These are phyloP conservation scores for Emydoidea blandingii DNA, from an alignment of 2,797 vertebrate species.

Conservation along the genomic window DNA sequence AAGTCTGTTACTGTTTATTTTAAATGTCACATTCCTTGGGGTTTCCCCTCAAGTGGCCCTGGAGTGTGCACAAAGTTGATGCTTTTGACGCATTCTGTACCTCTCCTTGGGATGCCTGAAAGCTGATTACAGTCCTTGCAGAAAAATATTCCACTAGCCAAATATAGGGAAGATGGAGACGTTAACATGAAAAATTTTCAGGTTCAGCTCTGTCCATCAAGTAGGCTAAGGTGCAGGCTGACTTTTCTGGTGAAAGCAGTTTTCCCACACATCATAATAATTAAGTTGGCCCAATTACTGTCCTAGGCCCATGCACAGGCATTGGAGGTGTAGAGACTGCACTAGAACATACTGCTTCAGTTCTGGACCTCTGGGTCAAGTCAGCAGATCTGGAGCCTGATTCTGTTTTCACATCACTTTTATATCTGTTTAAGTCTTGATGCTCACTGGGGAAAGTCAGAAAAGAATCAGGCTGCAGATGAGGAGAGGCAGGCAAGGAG, in stretches of 20 bases:
- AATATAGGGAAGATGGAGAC: background rate
- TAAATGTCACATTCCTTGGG: background rate
- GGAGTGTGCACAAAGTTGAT: background rate
- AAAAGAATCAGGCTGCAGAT: background rate
- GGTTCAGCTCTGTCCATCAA: background rate
- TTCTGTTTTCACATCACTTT: background rate
- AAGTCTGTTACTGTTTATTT: background rate
- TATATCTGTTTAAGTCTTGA: background rate
- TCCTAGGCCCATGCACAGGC: background rate
- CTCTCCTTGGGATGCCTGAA: background rate
- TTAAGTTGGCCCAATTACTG: accelerated
- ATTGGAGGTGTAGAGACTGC: background rate
- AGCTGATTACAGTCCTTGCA: background rate
- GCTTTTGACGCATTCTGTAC: background rate
- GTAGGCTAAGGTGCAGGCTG: background rate
- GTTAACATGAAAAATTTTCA: background rate
- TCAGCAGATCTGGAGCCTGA: background rate
- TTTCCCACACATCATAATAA: background rate
- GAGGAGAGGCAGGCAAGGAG: background rate
- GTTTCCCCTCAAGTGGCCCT: background rate
- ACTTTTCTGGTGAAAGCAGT: background rate
- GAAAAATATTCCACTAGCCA: background rate
- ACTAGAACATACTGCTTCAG: background rate
- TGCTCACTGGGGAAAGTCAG: background rate
- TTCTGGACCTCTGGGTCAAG: background rate